Percentiles rank a stretch among this genome's conserved stretches.
Conservation (phyloP, 2,888 invertebrate genomes). For the Archaeoteleia sp. region DNA sequence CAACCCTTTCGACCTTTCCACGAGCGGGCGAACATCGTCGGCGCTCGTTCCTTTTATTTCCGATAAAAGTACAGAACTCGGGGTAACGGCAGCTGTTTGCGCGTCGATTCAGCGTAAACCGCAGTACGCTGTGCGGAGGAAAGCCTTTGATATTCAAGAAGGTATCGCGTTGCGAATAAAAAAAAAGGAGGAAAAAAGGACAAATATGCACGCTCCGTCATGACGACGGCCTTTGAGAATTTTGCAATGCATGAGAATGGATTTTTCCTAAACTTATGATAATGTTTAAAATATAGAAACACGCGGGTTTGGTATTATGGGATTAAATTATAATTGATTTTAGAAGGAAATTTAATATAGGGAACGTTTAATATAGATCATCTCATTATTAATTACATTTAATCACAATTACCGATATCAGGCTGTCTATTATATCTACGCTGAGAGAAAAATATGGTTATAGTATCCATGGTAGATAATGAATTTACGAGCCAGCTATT, state of each 20-base stretch:
- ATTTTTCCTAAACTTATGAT: not conserved
- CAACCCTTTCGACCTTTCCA: slow-evolving; percentile 26
- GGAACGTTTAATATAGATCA: too few species aligned
- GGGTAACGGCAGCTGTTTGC: not conserved
- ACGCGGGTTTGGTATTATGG: too few species aligned
- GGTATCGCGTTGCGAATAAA: slow-evolving; percentile 2
- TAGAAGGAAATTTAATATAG: too few species aligned
- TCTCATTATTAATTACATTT: too few species aligned
- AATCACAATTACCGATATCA: too few species aligned
- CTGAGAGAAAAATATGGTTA: too few species aligned
- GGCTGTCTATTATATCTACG: too few species aligned
- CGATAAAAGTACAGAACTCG: not conserved
- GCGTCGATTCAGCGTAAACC: slow-evolving; percentile 1
- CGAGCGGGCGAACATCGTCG: slow-evolving; percentile 16
- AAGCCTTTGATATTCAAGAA: slow-evolving; percentile 13
- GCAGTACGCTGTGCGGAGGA: not conserved
- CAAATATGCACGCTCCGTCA: not conserved
- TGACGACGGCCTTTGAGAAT: not conserved
- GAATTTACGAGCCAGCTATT: too few species aligned
- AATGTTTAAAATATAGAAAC: too few species aligned
- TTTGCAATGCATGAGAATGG: not conserved
- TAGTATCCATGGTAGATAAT: too few species aligned
- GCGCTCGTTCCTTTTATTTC: not conserved
- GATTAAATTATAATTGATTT: too few species aligned
- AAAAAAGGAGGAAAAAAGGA: not conserved